Conservation (phyloP, 2,888 invertebrate genomes). For the Cantharis rufa region DNA sequence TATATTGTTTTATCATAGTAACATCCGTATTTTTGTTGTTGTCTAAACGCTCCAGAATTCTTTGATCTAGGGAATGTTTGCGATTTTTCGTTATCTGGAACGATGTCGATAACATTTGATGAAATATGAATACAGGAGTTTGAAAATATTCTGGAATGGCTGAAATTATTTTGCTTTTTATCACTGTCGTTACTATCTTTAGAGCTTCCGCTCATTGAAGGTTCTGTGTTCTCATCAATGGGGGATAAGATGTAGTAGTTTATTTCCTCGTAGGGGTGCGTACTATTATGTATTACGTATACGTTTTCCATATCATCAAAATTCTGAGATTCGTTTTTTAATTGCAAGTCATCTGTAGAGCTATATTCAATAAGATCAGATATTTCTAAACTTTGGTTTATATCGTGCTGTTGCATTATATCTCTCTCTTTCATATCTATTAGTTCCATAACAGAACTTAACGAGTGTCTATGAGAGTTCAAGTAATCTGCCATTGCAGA, state of each 20-base stretch:
- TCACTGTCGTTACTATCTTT: conserved; percentile 48
- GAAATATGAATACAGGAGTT: conserved; percentile 52
- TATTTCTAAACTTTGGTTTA: conserved; percentile 10
- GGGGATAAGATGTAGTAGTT: conserved; percentile 56
- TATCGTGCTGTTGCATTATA: conserved; percentile 8
- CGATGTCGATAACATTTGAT: conserved; percentile 38
- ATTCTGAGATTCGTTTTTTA: conserved; percentile 37
- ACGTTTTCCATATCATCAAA: conserved; percentile 15
- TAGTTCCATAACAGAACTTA: conserved; percentile 55
- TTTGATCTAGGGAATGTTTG: conserved; percentile 61
- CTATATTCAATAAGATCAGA: conserved; percentile 3
- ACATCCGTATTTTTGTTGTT: conserved; percentile 37
- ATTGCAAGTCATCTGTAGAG: conserved; percentile 27
- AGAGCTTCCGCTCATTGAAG: conserved; percentile 56
- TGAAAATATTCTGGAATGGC: conserved; percentile 42
- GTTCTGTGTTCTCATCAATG: conserved; percentile 64
- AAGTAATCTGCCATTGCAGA: conserved; percentile 54
- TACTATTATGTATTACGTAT: conserved; percentile 30
- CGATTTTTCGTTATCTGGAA: conserved; percentile 52
- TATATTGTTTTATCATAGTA: conserved; percentile 53
- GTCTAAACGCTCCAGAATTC: conserved; percentile 44
- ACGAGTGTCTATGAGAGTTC: conserved; percentile 54
- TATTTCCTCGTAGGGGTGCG: conserved; percentile 31
- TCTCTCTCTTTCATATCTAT: conserved; percentile 40
- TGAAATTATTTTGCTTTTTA: conserved; percentile 25